Percentiles rank a stretch among this genome's conserved stretches.
phyloP scores from a whole-genome alignment of 1,140 invertebrate genomes.

The Linepithema humile region DNA sequence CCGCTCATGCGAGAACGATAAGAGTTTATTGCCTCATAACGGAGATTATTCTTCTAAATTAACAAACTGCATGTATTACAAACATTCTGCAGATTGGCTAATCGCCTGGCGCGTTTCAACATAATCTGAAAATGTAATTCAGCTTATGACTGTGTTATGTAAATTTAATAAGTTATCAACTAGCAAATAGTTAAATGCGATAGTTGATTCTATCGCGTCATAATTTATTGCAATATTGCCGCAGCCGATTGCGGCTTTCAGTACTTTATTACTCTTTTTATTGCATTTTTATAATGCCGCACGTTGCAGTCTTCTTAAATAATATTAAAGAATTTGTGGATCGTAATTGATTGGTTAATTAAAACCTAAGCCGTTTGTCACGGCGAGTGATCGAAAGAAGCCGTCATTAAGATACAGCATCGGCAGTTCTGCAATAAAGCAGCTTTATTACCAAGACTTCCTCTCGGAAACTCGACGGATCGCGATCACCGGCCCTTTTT shows the following conservation, averaged over 20 bases:
- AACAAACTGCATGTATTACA: background rate
- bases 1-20: background rate
- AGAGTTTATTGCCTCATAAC: background rate
- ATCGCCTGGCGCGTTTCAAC: background rate
- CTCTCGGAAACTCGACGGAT: background rate
- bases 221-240: background rate
- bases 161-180: constrained; percentile 5
- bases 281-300: background rate
- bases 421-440: background rate
- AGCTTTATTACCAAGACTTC: background rate
- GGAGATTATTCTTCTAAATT: constrained; percentile 28
- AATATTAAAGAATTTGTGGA: background rate
- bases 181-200: constrained; percentile 10
- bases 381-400: too few species aligned
- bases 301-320: background rate
- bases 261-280: background rate
- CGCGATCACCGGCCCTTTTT: constrained; percentile 5
- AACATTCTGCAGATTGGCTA: background rate
- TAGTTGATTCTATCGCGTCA: background rate
- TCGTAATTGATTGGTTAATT: constrained; percentile 1
- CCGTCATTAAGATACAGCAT: background rate
- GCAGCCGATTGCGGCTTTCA: background rate
- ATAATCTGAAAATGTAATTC: background rate
- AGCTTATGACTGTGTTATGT: background rate
- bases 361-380: background rate